Evolutionary conservation across 2,888 invertebrate species (phyloP).

Genomic region (Hemithea aestivaria): DNA sequence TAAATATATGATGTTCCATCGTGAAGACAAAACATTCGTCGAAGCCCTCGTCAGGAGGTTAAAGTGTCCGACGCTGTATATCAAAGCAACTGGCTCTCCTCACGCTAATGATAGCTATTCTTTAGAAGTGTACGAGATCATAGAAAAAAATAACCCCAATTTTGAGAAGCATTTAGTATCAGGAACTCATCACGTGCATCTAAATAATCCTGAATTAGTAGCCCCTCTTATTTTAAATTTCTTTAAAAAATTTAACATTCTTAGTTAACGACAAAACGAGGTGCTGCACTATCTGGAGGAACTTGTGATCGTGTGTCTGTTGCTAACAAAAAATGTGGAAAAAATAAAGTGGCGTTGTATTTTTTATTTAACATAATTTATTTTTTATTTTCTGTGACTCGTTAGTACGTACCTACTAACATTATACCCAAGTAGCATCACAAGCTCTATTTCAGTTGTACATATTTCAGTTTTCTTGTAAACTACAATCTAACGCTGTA

Average conservation of each 20-base stretch:
- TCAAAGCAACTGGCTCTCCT: conserved; percentile 78
- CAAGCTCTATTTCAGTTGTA: too few species aligned
- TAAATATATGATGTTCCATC: conserved; percentile 70
- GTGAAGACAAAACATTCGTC: conserved; percentile 75
- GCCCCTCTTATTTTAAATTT: conserved; percentile 79
- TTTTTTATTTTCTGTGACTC: too few species aligned
- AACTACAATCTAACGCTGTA: too few species aligned
- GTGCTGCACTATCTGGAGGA: too few species aligned
- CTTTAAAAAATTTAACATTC: conserved; percentile 60
- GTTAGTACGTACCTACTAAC: too few species aligned
- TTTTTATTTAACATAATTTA: too few species aligned
- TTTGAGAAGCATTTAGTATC: conserved; percentile 81
- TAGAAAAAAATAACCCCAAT: conserved; percentile 72
- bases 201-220: conserved; percentile 82
- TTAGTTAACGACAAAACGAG: conserved; percentile 13
- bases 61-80: conserved; percentile 81
- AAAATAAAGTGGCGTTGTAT: too few species aligned
- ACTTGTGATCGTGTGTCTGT: too few species aligned
- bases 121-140: conserved; percentile 73
- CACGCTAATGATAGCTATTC: conserved; percentile 77
- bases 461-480: too few species aligned
- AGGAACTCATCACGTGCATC: conserved; percentile 87
- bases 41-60: conserved; percentile 77
- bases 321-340: too few species aligned
- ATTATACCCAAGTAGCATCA: too few species aligned